These are phyloP conservation scores for Protobothrops mucrosquamatus DNA, from an alignment of 2,113 vertebrate genomes.

Conservation along the genomic window DNA sequence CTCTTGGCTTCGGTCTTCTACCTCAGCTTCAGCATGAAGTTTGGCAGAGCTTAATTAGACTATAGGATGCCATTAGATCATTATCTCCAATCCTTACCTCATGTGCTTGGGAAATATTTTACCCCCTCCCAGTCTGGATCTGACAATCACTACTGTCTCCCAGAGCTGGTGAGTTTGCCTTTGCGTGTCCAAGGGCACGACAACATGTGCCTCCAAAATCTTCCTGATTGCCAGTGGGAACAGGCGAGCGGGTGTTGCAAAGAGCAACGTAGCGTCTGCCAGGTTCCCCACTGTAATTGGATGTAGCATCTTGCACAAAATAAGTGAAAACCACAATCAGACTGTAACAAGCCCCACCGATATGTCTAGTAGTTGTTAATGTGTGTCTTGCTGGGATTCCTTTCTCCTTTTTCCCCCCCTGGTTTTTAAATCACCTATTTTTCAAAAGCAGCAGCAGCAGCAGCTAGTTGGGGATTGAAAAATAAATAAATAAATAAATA, in stretches of 20 bases:
- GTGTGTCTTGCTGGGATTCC: background rate
- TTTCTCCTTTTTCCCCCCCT: rapidly evolving
- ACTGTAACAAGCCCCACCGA: background rate
- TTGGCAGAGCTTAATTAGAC: conserved; percentile 44
- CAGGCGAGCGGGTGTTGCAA: background rate
- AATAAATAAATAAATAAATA: background rate
- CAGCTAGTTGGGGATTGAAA: background rate
- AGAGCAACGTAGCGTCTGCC: background rate
- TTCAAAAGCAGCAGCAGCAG: background rate
- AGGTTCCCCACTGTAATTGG: rapidly evolving
- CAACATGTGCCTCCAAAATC: background rate
- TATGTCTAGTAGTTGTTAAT: rapidly evolving
- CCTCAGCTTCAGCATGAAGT: background rate
- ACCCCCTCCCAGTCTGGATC: background rate
- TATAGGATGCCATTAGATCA: rapidly evolving
- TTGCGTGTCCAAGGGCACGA: background rate
- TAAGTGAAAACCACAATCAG: rapidly evolving
- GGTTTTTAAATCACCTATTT: background rate
- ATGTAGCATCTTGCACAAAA: background rate
- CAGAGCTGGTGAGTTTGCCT: background rate
- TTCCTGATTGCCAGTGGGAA: background rate
- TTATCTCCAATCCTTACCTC: rapidly evolving
- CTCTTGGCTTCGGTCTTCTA: background rate
- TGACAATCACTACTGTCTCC: background rate
- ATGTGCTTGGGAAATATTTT: no score